Evolutionary conservation across 2,888 invertebrate species (phyloP), one percentile per base, ranked within the genome.

Genomic region (Platerodrilus igneus): DNA sequence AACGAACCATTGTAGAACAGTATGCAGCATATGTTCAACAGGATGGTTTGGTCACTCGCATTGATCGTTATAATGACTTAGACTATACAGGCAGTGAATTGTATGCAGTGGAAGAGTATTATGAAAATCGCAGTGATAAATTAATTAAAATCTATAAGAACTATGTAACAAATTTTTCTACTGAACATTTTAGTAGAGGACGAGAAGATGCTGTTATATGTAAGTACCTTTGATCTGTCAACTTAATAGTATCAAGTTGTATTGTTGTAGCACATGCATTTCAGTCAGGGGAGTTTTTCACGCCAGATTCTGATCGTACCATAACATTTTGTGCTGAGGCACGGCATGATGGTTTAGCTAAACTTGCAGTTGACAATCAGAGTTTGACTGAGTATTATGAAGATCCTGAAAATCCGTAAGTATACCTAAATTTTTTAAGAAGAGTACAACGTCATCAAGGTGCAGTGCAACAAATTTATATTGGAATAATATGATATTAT

Each of bases 1-100:
- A 86, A 62, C 79, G 82, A 51, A 78, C 83, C 0, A 70, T 84
- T 21, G 70, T 87, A 4, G 86, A 91, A 62, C 78, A 83, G 47
- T 91, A 79, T 64, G 78, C 90, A 0, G 83, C 85, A 0, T 91
- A 90, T 55, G 74, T 78, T 0, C 76, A 83, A 56, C 69, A 68
- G 1, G 84, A 88, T 61, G 92, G 91, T 0, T 68, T 88, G 20
- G 70, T 83, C 0, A 75, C 78, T 48, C 72, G 79, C 46, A 69
- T 85, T 8, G 75, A 73, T 14, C 66, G 73, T 41, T 84, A 72
- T 50, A 67, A 71, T 0, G 81, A 84, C 58, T 79, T 81, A 36
- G 74, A 76, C 0, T 74, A 78, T 15, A 61, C 59, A 0, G 42
- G 47, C 8, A 66, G 53, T 4, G 52, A 63, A 7, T 58, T 70